Percentiles rank a stretch among this genome's conserved stretches.
phyloP scores from a whole-genome alignment of 2,888 invertebrate species.

The Theretra japonica region DNA sequence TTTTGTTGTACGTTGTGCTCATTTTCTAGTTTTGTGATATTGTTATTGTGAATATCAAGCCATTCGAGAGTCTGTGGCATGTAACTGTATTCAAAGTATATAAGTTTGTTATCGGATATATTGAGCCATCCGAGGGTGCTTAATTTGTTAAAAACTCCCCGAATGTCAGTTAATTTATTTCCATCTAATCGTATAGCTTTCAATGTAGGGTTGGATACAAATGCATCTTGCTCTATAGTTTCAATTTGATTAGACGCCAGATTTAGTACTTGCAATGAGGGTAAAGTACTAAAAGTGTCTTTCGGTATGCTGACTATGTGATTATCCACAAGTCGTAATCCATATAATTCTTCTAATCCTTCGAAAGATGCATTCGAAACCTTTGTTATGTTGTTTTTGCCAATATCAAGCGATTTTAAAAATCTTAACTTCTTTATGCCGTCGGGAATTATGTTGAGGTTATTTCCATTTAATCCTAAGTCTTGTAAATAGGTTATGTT shows the following conservation, averaged over 20 bases:
- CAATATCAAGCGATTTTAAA: conserved; percentile 91
- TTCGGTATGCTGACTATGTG: conserved; percentile 89
- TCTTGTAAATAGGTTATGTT: conserved; percentile 92
- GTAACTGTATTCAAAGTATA: conserved; percentile 92
- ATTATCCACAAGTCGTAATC: conserved; percentile 92
- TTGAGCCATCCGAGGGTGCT: conserved; percentile 91
- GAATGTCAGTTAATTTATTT: conserved; percentile 90
- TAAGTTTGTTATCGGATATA: conserved; percentile 90
- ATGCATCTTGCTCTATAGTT: conserved; percentile 90
- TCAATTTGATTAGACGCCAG: conserved; percentile 91
- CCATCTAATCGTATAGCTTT: conserved; percentile 91
- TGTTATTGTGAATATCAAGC: conserved; percentile 92
- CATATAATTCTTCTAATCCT: conserved; percentile 89
- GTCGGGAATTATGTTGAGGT: conserved; percentile 86
- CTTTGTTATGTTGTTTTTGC: conserved; percentile 90
- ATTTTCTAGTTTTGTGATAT: conserved; percentile 90
- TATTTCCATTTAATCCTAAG: conserved; percentile 90
- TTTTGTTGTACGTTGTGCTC: conserved; percentile 88
- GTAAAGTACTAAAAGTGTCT: conserved; percentile 89
- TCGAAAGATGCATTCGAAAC: conserved; percentile 90
- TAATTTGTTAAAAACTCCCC: conserved; percentile 90
- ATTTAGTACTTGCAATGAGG: conserved; percentile 90
- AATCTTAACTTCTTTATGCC: conserved; percentile 88
- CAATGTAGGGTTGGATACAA: conserved; percentile 89
- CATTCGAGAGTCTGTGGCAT: conserved; percentile 90